Percentiles rank a stretch among this genome's conserved stretches.
These are phyloP conservation scores for Alsophila aescularia DNA, from an alignment of 2,888 invertebrate species.

Conservation along the genomic window DNA sequence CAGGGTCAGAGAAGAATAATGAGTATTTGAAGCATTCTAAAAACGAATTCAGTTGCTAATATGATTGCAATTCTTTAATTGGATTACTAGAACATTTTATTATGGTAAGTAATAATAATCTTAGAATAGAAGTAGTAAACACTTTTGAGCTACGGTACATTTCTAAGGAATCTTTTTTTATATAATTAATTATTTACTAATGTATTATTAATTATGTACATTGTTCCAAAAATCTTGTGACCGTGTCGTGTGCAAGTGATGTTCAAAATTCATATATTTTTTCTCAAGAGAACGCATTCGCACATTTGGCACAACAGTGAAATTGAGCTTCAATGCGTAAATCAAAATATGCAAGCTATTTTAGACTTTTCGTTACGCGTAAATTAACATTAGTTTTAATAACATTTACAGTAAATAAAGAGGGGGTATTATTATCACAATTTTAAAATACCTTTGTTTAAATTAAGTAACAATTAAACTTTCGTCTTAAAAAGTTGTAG, in stretches of 20 bases:
- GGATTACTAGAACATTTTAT: slow-evolving; percentile 56
- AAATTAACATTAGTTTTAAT: slow-evolving; percentile 33
- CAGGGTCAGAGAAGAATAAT: no score
- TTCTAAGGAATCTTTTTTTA: slow-evolving; percentile 63
- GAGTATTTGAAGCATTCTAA: not conserved
- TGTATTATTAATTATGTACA: slow-evolving; percentile 74
- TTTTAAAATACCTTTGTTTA: slow-evolving; percentile 24
- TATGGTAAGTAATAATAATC: slow-evolving; percentile 63
- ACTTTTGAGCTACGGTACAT: slow-evolving; percentile 74
- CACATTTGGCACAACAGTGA: slow-evolving; percentile 69
- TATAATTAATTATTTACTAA: slow-evolving; percentile 55
- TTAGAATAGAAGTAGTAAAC: slow-evolving; percentile 68
- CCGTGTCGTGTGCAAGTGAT: slow-evolving; percentile 52
- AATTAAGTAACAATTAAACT: slow-evolving; percentile 20
- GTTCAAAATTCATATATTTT: slow-evolving; percentile 39
- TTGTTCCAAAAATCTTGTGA: slow-evolving; percentile 72
- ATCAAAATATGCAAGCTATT: slow-evolving; percentile 54
- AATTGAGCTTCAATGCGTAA: slow-evolving; percentile 66
- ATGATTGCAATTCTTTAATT: slow-evolving; percentile 43
- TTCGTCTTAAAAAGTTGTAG: slow-evolving; percentile 17
- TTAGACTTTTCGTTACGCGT: slow-evolving; percentile 48
- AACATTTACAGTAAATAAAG: slow-evolving; percentile 24
- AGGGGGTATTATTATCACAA: slow-evolving; percentile 43
- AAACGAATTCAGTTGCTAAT: not conserved
- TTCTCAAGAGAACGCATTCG: slow-evolving; percentile 26